Evolutionary conservation across 35 echinoderm and acorn worm species (phyloP).

Genomic region (Diadema setosum): DNA sequence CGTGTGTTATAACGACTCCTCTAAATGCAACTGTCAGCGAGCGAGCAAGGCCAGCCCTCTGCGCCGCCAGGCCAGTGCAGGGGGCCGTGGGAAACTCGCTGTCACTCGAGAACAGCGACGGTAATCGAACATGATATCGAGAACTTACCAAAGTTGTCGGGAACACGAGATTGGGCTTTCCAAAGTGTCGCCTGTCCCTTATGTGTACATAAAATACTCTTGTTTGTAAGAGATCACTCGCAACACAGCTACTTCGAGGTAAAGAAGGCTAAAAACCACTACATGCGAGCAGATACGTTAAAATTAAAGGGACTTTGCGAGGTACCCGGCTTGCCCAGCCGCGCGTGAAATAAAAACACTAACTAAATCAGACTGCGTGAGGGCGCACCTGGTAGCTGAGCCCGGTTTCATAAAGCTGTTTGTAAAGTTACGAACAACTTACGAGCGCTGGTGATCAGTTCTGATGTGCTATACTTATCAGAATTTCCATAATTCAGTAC

Average conservation of each 20-base stretch:
- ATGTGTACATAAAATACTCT: background rate
- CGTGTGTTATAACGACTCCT: background rate
- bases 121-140: background rate
- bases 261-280: background rate
- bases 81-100: slow-evolving; percentile 1
- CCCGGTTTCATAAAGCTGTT: too few species aligned
- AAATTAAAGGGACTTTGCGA: background rate
- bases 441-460: too few species aligned
- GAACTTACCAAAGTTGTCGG: background rate
- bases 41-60: background rate
- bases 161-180: background rate
- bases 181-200: background rate
- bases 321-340: background rate
- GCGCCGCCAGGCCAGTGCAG: background rate
- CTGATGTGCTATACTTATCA: too few species aligned
- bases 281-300: background rate
- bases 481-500: too few species aligned
- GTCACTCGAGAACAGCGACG: background rate
- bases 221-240: background rate
- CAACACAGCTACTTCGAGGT: background rate
- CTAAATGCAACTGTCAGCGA: background rate
- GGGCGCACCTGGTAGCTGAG: background rate
- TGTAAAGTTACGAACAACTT: too few species aligned
- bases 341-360: slow-evolving; percentile 2
- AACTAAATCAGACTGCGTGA: background rate